These are phyloP conservation scores for Camponotus floridanus DNA, from an alignment of 1,140 invertebrate genomes.

Conservation along the genomic window DNA sequence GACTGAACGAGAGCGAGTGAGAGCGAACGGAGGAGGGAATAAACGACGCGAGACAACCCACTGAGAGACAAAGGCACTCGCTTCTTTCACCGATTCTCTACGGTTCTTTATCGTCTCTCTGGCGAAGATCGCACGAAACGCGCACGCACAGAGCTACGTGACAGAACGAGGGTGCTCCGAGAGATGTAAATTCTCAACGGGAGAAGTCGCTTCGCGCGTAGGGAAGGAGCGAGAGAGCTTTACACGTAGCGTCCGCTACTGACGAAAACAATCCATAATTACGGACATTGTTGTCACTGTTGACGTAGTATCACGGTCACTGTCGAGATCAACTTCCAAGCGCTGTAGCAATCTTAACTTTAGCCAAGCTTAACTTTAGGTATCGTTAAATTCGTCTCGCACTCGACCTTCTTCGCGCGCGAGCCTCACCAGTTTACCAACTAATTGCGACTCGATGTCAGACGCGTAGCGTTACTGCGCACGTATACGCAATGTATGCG, in stretches of 20 bases:
- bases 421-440: conserved; percentile 64
- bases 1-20: conserved; percentile 11
- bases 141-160: neutral
- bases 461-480: conserved; percentile 11
- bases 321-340: conserved; percentile 2
- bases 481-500: neutral
- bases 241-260: conserved; percentile 79
- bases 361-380: too few species aligned
- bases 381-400: neutral
- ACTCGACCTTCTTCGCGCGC: conserved; percentile 31
- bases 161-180: neutral
- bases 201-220: neutral
- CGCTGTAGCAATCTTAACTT: neutral
- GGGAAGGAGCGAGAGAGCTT: conserved; percentile 7
- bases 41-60: neutral
- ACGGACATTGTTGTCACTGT: conserved; percentile 80
- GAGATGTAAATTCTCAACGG: neutral
- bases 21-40: neutral
- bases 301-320: conserved; percentile 67
- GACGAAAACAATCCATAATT: conserved; percentile 84
- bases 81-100: neutral
- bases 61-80: conserved; percentile 33
- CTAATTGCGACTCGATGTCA: conserved; percentile 67
- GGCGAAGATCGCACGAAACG: conserved; percentile 17
- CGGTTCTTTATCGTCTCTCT: conserved; percentile 38